Conservation (phyloP, 2,113 vertebrate species). For the Pampusana beccarii region DNA sequence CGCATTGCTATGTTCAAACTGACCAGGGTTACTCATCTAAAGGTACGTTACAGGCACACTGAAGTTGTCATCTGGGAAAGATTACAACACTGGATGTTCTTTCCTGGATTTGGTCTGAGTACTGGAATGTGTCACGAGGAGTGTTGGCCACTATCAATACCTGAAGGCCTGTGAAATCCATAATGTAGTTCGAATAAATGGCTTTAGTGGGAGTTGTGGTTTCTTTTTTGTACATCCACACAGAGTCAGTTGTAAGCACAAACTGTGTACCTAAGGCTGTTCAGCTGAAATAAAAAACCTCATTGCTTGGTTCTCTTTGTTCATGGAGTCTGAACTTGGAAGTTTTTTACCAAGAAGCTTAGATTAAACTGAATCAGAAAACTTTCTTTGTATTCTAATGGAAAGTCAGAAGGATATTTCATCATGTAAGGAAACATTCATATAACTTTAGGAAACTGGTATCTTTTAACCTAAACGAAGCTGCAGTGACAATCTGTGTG, state of each 20-base stretch:
- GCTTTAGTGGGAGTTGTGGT: not conserved
- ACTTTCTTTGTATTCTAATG: not conserved
- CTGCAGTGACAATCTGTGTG: not conserved
- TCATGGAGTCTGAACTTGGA: not conserved
- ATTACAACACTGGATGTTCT: not conserved
- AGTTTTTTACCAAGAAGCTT: not conserved
- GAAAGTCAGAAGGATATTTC: not conserved
- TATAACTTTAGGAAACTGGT: not conserved
- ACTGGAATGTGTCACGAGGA: not conserved
- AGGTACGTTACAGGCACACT: not conserved
- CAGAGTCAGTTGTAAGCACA: not conserved
- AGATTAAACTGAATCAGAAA: not conserved
- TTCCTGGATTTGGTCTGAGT: not conserved
- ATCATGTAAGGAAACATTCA: not conserved
- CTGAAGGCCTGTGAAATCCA: not conserved
- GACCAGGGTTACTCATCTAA: not conserved
- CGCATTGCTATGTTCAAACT: not conserved
- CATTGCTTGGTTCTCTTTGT: not conserved
- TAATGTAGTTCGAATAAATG: not conserved
- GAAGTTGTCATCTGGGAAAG: not conserved
- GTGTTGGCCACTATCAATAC: not conserved
- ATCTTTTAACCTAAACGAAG: not conserved
- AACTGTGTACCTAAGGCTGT: not conserved
- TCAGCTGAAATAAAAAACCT: not conserved
- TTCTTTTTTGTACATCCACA: not conserved